A percentile compares a stretch with the other conserved stretches of the same genome.
Evolutionary conservation across 2,888 invertebrate genomes (phyloP).

Genomic region (Mellilla xanthometata): DNA sequence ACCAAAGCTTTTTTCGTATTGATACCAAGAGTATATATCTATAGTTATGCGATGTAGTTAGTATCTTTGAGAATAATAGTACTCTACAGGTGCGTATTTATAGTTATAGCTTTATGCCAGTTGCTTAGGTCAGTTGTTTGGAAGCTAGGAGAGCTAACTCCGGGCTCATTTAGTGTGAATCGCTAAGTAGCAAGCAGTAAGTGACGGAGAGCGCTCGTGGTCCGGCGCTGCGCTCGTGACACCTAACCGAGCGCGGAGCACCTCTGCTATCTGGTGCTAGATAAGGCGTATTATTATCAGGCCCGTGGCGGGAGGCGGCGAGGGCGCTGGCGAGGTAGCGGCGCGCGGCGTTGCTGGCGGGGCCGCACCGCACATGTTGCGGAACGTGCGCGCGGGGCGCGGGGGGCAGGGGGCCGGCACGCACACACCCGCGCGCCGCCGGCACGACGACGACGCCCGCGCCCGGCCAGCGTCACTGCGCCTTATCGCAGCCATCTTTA

Average conservation of each 20-base stretch:
- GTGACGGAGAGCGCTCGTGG: conserved; percentile 54
- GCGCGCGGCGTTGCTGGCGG: conserved; percentile 38
- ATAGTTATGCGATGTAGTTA: no score
- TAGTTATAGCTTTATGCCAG: no score
- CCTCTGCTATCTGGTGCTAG: conserved; percentile 79
- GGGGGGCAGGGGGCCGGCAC: conserved; percentile 40
- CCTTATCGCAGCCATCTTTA: conserved; percentile 81
- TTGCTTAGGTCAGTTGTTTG: no score
- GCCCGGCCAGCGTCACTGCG: conserved; percentile 75
- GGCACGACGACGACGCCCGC: conserved; percentile 68
- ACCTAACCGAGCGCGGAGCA: conserved; percentile 76
- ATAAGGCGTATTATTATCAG: conserved; percentile 73
- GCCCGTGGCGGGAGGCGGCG: conserved; percentile 63
- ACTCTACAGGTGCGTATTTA: no score
- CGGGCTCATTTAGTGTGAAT: conserved; percentile 58
- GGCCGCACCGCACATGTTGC: conserved; percentile 33
- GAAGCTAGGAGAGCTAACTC: conserved; percentile 33
- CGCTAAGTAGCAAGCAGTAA: conserved; percentile 58
- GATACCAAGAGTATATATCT: no score
- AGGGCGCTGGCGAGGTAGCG: conserved; percentile 51
- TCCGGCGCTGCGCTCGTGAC: conserved; percentile 65
- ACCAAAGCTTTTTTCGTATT: no score
- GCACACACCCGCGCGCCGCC: conserved; percentile 50
- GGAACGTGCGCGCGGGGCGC: conserved; percentile 16
- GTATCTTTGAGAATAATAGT: no score